A percentile compares a stretch with the other conserved stretches of the same genome.
Conservation (phyloP, 2,888 invertebrate genomes). For the Rugalucina vietnamica region DNA sequence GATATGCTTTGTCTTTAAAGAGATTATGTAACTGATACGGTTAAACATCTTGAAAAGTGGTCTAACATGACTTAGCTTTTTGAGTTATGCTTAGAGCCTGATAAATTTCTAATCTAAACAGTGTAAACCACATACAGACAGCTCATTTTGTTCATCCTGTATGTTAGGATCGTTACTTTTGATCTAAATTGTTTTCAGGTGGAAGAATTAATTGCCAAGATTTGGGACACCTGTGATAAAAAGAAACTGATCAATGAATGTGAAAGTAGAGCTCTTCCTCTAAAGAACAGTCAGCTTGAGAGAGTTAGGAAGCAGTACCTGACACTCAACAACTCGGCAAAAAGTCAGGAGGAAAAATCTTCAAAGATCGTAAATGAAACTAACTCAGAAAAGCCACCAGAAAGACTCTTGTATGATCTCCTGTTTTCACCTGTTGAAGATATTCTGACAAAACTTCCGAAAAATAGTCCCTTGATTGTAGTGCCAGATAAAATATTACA, state of each 20-base stretch:
- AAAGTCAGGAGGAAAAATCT: constrained; percentile 9
- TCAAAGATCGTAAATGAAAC: constrained; percentile 37
- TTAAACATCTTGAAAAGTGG: no score
- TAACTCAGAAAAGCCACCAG: constrained; percentile 64
- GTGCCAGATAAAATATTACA: constrained; percentile 79
- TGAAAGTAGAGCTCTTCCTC: constrained; percentile 77
- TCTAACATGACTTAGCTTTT: no score
- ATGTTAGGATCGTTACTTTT: no score
- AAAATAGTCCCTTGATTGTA: constrained; percentile 74
- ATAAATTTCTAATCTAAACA: no score
- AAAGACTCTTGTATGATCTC: constrained; percentile 75
- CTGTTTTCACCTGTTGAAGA: constrained; percentile 79
- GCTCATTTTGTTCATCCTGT: no score
- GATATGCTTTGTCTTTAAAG: no score
- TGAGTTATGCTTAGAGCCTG: no score
- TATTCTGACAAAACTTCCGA: constrained; percentile 73
- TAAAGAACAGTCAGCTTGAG: constrained; percentile 62
- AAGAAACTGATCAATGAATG: constrained; percentile 64
- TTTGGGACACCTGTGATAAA: constrained; percentile 59
- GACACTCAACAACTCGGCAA: constrained; percentile 48
- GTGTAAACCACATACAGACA: no score
- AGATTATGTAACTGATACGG: no score
- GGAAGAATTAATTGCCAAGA: constrained; percentile 61
- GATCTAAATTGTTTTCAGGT: no score
- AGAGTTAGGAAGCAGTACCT: constrained; percentile 63